Evolutionary conservation across 2,888 invertebrate species (phyloP), one percentile per base, ranked within the genome.

Genomic region (Lydus trimaculatus): DNA sequence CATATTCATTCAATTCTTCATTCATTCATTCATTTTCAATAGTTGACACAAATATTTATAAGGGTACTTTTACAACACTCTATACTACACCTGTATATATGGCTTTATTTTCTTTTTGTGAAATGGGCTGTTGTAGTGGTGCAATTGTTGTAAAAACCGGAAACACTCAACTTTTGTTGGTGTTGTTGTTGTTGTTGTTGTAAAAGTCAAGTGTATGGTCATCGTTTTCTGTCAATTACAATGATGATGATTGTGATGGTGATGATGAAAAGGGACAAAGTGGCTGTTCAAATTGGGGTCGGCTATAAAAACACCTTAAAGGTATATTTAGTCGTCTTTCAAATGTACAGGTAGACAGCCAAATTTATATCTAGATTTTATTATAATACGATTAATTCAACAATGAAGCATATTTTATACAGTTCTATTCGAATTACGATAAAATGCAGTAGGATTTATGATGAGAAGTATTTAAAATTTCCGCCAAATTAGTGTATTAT

Each of bases 131-230:
- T 25, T 56, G 56, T 15, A 56, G 25, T 11, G 56, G 25, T 56
- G 56, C 56, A 56, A 56, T 56, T 56, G 56, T 15, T 56, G 56
- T 23, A 13, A 56, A 11, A 56, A 56, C 56, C 56, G 56, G 56
- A 56, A 56, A 56, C 25, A 25, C 56, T 56, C 13, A 6, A 23
- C 25, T 25, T 25, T 25, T 56, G 11, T 48, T 43, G 7, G 20
- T 48, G 3, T 48, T 48, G 20, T 48, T 36, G 15, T 36, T 36
- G 9, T 13, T 56, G 56, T 56, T 8, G 13, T 25, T 56, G 56
- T 56, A 56, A 56, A 56, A 56, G 56, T 56, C 56, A 56, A 56
- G 25, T 56, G 11, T 48, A 36, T 36, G 2, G 39, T 17, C 17
- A 7, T n/a, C 20, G 20, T 48, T 0, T 9, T 20, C 20, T 20